These are phyloP conservation scores for Ophioninae sp. DNA, from an alignment of 2,888 invertebrate genomes.

Conservation along the genomic window DNA sequence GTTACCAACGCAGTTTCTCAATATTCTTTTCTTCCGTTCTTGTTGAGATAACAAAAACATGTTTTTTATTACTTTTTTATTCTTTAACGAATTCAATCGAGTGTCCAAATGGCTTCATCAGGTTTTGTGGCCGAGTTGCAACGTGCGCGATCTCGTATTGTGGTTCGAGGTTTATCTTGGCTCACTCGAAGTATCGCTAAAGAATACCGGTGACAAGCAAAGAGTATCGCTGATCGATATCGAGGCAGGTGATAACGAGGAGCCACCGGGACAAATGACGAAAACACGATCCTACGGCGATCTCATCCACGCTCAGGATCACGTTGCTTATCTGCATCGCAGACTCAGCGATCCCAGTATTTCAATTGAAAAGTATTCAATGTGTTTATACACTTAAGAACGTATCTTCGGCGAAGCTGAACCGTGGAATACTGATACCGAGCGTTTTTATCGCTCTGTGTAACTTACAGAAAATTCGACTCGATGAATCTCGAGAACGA, in stretches of 20 bases:
- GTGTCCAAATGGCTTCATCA: conserved; percentile 75
- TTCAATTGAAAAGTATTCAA: conserved; percentile 87
- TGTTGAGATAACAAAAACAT: background rate
- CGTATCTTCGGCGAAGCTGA: background rate
- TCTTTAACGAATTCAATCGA: conserved; percentile 18
- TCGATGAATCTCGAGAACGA: conserved; percentile 76
- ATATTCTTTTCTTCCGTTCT: background rate
- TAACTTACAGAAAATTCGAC: conserved; percentile 77
- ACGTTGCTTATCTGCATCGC: conserved; percentile 84
- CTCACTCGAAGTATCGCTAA: conserved; percentile 77
- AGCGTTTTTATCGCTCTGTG: background rate
- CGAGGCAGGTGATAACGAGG: conserved; percentile 77
- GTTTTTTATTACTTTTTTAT: background rate
- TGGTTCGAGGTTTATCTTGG: conserved; percentile 95
- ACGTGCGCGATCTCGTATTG: conserved; percentile 90
- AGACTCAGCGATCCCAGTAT: conserved; percentile 94
- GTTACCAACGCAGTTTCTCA: background rate
- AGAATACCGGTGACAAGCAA: conserved; percentile 80
- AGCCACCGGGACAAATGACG: conserved; percentile 84
- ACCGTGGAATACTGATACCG: background rate
- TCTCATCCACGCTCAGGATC: conserved; percentile 86
- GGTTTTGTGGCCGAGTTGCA: conserved; percentile 94
- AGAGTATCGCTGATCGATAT: conserved; percentile 77
- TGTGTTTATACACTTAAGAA: background rate
- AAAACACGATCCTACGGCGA: conserved; percentile 95